Conservation (phyloP, 2,113 vertebrate species). For the Nymphicus hollandicus region DNA sequence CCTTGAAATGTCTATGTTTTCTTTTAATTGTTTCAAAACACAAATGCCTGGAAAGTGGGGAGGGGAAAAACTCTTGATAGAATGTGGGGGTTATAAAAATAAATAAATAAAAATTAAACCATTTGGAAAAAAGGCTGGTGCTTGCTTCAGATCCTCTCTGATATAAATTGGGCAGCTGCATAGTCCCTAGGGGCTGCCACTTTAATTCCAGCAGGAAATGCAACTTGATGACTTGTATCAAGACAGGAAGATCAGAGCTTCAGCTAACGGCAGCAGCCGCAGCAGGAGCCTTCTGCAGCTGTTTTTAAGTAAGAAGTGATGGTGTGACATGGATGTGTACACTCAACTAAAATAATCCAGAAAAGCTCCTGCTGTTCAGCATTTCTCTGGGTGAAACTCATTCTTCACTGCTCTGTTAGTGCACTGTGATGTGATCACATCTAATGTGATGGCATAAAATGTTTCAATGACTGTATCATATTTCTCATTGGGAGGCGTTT, state of each 20-base stretch:
- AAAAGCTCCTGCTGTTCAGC: slow-evolving; percentile 1
- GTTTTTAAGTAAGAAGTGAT: slow-evolving; percentile 64
- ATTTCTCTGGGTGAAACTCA: slow-evolving; percentile 9
- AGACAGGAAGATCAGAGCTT: slow-evolving; percentile 71
- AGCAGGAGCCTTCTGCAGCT: slow-evolving; percentile 68
- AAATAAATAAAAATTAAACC: not conserved
- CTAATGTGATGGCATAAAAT: not conserved
- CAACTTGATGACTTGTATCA: slow-evolving; percentile 67
- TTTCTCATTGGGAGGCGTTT: not conserved
- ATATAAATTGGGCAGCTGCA: slow-evolving; percentile 61
- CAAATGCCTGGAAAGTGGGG: not conserved
- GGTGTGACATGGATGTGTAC: slow-evolving; percentile 55
- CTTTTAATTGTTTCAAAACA: not conserved
- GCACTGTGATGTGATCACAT: not conserved
- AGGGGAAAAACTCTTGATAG: not conserved
- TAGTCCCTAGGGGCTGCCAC: slow-evolving; percentile 55
- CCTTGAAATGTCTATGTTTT: not conserved
- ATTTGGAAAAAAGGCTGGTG: not conserved
- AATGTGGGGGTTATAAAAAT: not conserved
- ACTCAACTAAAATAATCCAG: slow-evolving; percentile 48
- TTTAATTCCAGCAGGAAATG: slow-evolving; percentile 69
- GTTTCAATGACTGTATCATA: not conserved
- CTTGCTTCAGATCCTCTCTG: not conserved
- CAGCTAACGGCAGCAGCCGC: slow-evolving; percentile 48
- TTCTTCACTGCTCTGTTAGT: not conserved